Evolutionary conservation across 2,113 vertebrate genomes (phyloP).

Genomic region (Hemiscyllium ocellatum): DNA sequence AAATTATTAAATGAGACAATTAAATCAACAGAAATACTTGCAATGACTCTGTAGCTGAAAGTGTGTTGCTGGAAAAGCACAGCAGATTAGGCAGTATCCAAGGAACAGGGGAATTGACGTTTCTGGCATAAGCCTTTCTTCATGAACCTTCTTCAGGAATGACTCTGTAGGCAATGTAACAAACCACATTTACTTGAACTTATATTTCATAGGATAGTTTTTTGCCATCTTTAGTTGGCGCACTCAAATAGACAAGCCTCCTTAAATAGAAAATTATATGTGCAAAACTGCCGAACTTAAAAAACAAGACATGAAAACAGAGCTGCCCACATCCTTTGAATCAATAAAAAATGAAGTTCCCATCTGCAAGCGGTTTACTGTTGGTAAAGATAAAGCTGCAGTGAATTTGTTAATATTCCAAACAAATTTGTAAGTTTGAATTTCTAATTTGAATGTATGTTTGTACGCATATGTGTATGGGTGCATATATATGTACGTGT

Average conservation of each 20-base stretch:
- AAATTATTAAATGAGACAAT: constrained; percentile 21
- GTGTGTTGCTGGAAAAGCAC: too few relatives aligned
- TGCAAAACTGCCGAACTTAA: neutral
- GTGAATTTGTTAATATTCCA: neutral
- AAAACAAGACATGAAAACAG: neutral
- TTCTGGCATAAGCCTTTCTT: too few relatives aligned
- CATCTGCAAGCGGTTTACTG: neutral
- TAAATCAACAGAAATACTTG: neutral
- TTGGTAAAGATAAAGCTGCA: neutral
- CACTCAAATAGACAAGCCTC: neutral
- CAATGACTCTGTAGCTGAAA: neutral
- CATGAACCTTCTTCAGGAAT: too few relatives aligned
- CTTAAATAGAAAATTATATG: neutral
- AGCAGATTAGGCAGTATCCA: too few relatives aligned
- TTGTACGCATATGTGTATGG: too few relatives aligned
- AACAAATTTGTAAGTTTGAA: neutral
- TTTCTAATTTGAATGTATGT: neutral
- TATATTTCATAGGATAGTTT: neutral
- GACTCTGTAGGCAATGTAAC: neutral
- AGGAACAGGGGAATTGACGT: too few relatives aligned
- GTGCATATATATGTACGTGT: too few relatives aligned
- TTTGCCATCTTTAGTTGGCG: neutral
- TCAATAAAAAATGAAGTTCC: neutral
- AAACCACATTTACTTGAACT: neutral
- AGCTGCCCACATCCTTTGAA: too few relatives aligned